Conservation (phyloP, 2,797 vertebrate species). For the Myotis pilosus region DNA sequence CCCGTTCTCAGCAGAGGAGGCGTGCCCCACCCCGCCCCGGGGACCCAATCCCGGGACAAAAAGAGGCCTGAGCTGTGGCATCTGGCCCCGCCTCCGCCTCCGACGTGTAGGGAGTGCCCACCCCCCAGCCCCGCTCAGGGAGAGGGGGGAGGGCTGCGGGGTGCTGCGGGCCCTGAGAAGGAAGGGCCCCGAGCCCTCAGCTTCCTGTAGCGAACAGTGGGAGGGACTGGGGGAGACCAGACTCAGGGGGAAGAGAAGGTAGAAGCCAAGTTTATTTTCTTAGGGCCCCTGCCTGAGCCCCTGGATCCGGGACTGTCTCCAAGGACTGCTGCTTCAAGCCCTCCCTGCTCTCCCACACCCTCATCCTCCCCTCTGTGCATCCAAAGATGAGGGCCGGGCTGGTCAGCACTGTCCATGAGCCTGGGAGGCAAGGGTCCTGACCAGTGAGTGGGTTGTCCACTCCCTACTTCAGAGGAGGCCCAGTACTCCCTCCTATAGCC, state of each 20-base stretch:
- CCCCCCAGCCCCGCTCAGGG: not conserved
- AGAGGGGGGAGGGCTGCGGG: not conserved
- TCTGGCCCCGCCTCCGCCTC: slow-evolving; percentile 33
- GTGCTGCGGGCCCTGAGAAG: accelerated
- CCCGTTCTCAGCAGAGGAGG: not conserved
- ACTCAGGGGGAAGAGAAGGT: not conserved
- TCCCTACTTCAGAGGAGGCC: not conserved
- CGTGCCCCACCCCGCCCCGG: not conserved
- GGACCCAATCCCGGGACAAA: slow-evolving; percentile 53
- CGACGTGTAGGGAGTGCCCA: not conserved
- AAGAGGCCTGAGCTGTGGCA: not conserved
- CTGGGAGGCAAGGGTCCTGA: not conserved
- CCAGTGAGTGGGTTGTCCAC: not conserved
- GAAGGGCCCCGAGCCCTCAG: not conserved
- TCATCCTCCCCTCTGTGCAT: not conserved
- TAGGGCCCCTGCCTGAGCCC: not conserved
- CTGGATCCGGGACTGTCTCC: not conserved
- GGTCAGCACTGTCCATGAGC: not conserved
- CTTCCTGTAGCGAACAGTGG: not conserved
- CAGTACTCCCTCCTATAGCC: not conserved
- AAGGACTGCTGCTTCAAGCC: not conserved
- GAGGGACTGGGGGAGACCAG: not conserved
- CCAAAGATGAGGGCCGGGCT: not conserved
- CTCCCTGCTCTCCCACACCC: not conserved
- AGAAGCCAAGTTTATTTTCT: slow-evolving; percentile 56